Percentiles rank a stretch among this genome's conserved stretches.
These are phyloP conservation scores for Syncerus caffer DNA, from an alignment of 2,797 vertebrate genomes.

Conservation along the genomic window DNA sequence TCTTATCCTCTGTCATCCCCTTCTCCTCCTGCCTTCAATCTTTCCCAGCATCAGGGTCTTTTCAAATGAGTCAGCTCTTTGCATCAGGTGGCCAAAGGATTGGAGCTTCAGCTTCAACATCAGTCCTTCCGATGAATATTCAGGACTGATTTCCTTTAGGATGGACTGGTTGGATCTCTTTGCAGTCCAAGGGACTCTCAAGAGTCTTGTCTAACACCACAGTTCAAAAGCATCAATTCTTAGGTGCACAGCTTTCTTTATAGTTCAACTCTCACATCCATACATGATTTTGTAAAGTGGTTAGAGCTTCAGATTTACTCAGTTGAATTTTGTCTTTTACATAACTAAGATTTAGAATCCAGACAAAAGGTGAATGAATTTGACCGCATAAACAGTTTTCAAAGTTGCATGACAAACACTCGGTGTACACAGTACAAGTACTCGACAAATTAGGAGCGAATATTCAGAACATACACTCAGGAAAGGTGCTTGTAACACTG, in stretches of 20 bases:
- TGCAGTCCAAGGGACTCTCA: not conserved
- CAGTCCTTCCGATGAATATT: not conserved
- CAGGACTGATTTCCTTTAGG: not conserved
- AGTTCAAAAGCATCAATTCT: not conserved
- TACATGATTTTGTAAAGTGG: not conserved
- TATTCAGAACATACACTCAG: not conserved
- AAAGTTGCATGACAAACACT: not conserved
- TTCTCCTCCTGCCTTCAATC: not conserved
- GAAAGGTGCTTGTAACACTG: not conserved
- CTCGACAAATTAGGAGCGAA: not conserved
- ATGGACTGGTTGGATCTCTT: not conserved
- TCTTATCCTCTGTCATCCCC: not conserved
- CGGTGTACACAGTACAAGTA: not conserved
- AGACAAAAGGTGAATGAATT: not conserved
- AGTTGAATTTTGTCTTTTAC: not conserved
- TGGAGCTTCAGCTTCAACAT: not conserved
- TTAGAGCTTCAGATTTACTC: not conserved
- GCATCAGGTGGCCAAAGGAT: not conserved
- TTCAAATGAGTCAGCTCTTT: not conserved
- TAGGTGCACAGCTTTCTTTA: not conserved
- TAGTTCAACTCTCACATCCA: not conserved
- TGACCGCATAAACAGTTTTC: not conserved
- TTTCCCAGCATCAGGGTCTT: not conserved
- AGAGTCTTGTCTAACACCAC: not conserved
- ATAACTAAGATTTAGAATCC: not conserved